Evolutionary conservation across 2,888 invertebrate species (phyloP).

Genomic region (Megaustenia siamemsis): DNA sequence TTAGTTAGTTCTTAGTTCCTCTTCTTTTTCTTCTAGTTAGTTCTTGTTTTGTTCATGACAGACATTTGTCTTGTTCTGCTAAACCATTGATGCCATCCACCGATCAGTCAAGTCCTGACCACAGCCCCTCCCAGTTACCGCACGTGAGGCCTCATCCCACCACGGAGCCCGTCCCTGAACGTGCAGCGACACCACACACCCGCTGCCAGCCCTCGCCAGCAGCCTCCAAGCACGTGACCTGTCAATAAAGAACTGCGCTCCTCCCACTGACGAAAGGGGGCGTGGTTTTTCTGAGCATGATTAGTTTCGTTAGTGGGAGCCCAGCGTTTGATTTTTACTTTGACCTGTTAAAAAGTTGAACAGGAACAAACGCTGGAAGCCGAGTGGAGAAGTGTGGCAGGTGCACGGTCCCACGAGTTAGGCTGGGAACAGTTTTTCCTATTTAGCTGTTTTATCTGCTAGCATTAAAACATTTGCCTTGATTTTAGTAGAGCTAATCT

Average conservation of each 20-base stretch:
- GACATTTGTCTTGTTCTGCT: too few species aligned
- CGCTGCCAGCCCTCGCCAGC: slow-evolving; percentile 19
- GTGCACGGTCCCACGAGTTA: slow-evolving; percentile 30
- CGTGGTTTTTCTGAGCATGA: slow-evolving; percentile 14
- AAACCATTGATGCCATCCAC: too few species aligned
- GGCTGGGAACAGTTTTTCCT: slow-evolving; percentile 7
- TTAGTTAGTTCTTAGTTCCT: too few species aligned
- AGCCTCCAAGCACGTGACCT: slow-evolving; percentile 16
- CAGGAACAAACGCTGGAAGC: slow-evolving; percentile 32
- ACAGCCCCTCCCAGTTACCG: too few species aligned
- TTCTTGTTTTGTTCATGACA: too few species aligned
- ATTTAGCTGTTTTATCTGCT: slow-evolving; percentile 27
- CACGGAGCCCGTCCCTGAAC: too few species aligned
- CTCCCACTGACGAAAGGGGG: slow-evolving; percentile 19
- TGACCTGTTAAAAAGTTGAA: slow-evolving; percentile 40
- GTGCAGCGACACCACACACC: too few species aligned
- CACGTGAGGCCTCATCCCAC: too few species aligned
- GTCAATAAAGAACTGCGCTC: slow-evolving; percentile 16
- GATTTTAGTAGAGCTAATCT: slow-evolving; percentile 25
- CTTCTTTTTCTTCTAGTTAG: too few species aligned
- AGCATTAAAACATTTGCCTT: slow-evolving; percentile 26
- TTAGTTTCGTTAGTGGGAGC: slow-evolving; percentile 47
- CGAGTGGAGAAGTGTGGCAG: slow-evolving; percentile 23
- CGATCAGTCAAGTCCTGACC: too few species aligned
- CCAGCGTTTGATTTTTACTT: slow-evolving; percentile 45